phyloP scores from a whole-genome alignment of 2,797 vertebrate species.

The Potorous gilbertii region DNA sequence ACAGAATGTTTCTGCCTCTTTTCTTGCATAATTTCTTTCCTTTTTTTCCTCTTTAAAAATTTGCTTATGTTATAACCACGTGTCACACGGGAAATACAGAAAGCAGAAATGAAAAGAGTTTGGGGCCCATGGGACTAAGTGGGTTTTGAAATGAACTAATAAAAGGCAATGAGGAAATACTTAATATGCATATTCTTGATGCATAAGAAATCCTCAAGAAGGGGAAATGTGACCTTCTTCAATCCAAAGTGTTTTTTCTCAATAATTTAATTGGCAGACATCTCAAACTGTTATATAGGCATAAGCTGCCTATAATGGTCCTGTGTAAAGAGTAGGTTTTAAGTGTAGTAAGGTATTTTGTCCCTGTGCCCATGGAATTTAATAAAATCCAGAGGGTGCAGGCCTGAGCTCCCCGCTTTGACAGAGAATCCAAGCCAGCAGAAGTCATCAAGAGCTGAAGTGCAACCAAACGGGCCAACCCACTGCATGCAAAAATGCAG shows the following conservation, averaged over 20 bases:
- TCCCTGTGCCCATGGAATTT: background rate
- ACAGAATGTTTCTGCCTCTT: background rate
- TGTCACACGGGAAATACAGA: background rate
- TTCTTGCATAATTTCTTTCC: constrained; percentile 14
- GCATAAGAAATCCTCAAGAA: constrained; percentile 15
- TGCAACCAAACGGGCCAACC: background rate
- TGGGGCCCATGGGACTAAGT: constrained; percentile 13
- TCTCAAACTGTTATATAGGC: background rate
- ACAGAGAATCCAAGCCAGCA: constrained; percentile 13
- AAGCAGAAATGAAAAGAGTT: constrained; percentile 40
- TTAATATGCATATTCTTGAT: constrained; percentile 10
- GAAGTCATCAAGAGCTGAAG: background rate
- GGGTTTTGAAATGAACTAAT: constrained; percentile 32
- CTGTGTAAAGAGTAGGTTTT: constrained; percentile 32
- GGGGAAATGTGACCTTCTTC: background rate
- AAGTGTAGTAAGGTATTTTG: constrained; percentile 1
- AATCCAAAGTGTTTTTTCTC: background rate
- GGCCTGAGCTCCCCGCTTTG: constrained; percentile 18
- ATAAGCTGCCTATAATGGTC: background rate
- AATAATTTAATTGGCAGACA: background rate
- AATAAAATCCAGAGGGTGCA: constrained; percentile 7
- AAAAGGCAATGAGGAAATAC: constrained; percentile 42
- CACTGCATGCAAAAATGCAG: background rate
- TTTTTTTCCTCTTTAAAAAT: background rate
- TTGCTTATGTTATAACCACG: background rate